Evolutionary conservation across 2,113 vertebrate species (phyloP).

Genomic region (Pitta sordida): DNA sequence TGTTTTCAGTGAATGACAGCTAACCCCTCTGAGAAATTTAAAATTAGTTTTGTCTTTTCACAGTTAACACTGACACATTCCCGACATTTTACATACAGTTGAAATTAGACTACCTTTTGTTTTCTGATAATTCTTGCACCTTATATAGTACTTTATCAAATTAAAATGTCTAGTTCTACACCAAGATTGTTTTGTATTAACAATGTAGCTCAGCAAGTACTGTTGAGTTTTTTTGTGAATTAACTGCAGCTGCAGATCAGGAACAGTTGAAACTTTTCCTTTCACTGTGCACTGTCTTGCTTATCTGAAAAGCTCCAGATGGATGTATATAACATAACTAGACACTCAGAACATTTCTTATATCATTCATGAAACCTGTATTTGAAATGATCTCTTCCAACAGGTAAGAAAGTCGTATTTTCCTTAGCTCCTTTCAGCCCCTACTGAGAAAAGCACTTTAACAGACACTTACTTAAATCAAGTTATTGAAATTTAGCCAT

Average conservation of each 20-base stretch:
- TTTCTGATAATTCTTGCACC: not conserved
- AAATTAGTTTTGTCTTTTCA: not conserved
- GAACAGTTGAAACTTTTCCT: not conserved
- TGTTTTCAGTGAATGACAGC: not conserved
- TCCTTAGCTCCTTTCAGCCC: not conserved
- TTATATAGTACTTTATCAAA: not conserved
- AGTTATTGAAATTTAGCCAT: not conserved
- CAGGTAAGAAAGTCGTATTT: not conserved
- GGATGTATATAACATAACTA: not conserved
- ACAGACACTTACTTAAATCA: not conserved
- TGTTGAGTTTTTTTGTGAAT: not conserved
- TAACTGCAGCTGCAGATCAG: not conserved
- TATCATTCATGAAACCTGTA: not conserved
- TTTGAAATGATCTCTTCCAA: not conserved
- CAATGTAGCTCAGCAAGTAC: not conserved
- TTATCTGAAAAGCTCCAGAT: not conserved
- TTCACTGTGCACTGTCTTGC: not conserved
- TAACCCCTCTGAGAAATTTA: not conserved
- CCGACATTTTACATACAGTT: not conserved
- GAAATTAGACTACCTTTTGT: not conserved
- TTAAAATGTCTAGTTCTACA: not conserved
- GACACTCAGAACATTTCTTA: not conserved
- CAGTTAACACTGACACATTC: not conserved
- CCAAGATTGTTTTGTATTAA: not conserved
- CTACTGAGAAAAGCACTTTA: not conserved